Evolutionary conservation across 1,140 invertebrate species (phyloP), one percentile per base, ranked within the genome.

Genomic region (Pseudomyrmex pallidus): DNA sequence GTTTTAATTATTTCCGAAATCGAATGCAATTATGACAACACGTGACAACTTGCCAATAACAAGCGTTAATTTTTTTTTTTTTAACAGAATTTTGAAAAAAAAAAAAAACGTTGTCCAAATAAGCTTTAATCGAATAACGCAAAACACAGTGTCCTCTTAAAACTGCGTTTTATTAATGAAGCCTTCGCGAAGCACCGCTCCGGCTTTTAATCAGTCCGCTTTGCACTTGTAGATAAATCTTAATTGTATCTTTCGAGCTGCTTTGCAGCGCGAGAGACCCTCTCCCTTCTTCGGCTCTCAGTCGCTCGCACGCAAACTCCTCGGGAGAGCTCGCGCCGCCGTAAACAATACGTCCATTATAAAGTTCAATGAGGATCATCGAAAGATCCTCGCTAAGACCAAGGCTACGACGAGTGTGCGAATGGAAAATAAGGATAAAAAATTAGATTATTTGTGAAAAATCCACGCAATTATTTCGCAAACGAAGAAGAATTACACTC

Each of bases 191-290:
- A 87, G 57, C 54, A 56, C 56, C 35, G 59, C 63, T 77, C 66
- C 50, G 70, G 83, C 86, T 84, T 87, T 87, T 86, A 87, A 87
- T 87, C 86, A 87, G 56, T 87, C 73, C 86, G 82, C 61, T 73
- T 72, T 73, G 78, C 80, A 50, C 66, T 73, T 48, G 46, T 78
- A 87, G 73, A 87, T 87, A 87, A 87, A 87, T 87, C 86, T 87
- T 87, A 87, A 87, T 87, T 87, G 85, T 84, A 77, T 87, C 86
- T 87, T 87, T 87, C 80, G 85, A 73, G 82, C 82, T 73, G 72
- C 67, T 83, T 87, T 74, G 78, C 66, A 59, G 48, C 54, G 66
- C 67, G 44, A 56, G 35, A 35, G 35, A 35, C 35, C 22, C 35
- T 68, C 73, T 59, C 20, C 20, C 80, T 74, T 35, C 35, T 35